Percentiles rank a stretch among this genome's conserved stretches.
phyloP scores from a whole-genome alignment of 1,140 invertebrate genomes.

The Potamilus streckersoni region DNA sequence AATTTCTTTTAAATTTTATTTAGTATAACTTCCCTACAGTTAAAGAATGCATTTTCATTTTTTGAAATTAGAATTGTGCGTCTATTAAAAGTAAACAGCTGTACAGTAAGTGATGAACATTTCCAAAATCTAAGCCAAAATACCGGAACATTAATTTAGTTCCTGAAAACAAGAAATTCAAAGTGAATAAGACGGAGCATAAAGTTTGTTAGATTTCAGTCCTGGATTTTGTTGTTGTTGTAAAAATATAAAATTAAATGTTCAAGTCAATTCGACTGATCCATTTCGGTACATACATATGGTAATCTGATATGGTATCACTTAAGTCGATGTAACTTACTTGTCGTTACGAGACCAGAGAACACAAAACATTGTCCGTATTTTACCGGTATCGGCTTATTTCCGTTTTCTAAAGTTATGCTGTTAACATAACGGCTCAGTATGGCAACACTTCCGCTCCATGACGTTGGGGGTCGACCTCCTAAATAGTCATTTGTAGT shows the following conservation, averaged over 20 bases:
- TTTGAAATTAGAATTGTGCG: no score
- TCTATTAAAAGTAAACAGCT: no score
- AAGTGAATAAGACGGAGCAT: slow-evolving; percentile 1
- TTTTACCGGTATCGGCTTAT: slow-evolving; percentile 17
- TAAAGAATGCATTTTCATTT: no score
- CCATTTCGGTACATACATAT: slow-evolving; percentile 72
- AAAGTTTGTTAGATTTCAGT: slow-evolving; percentile 32
- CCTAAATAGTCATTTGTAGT: slow-evolving; percentile 77
- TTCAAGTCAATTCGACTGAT: slow-evolving; percentile 78
- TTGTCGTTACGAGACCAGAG: slow-evolving; percentile 21
- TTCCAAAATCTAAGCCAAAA: no score
- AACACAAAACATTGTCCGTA: slow-evolving; percentile 30
- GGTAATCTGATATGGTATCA: slow-evolving; percentile 72
- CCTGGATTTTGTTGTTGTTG: slow-evolving; percentile 48
- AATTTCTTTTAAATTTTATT: no score
- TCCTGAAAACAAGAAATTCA: no score
- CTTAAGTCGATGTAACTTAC: neutral
- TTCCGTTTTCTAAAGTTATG: slow-evolving; percentile 63
- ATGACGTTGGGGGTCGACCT: slow-evolving; percentile 73
- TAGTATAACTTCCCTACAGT: no score
- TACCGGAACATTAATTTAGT: no score
- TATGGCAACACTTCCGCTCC: slow-evolving; percentile 88
- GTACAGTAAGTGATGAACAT: no score
- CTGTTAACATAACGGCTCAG: slow-evolving; percentile 83
- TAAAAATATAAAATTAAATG: slow-evolving; percentile 77